Base-by-base conservation (phyloP, 2,888 invertebrate genomes). In the Parnassius smintheus region DNA sequence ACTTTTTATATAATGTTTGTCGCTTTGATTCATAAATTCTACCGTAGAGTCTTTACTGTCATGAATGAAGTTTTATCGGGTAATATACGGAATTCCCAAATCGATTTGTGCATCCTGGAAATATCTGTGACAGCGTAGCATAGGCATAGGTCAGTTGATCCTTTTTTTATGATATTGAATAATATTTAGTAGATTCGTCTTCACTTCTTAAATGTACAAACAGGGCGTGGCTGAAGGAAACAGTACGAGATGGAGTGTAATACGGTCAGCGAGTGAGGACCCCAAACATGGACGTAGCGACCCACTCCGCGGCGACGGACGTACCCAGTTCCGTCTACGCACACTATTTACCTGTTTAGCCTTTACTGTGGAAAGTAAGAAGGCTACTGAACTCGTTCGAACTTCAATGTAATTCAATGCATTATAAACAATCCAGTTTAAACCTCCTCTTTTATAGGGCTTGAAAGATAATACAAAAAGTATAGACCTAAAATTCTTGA, bases 221-320 rank as follows among this genome's bases (percentile, higher is more conserved):
- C 66, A 72, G 69, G 73, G 72, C 68, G 73, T 71, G 75, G 72
- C 70, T 56, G 64, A 65, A 78, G 75, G 74, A 76, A 79, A 73
- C 73, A 70, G 74, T 74, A 72, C 71, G 68, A 77, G 77, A 84
- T 83, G 74, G 75, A 72, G 82, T 86, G 82, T 82, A 86, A 85
- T 81, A 82, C 87, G 83, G 82, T 82, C 78, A 81, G 71, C 81
- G 72, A 78, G 81, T 79, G 77, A 71, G 68, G 68, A 65, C 65
- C 64, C 85, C 88, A 79, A 86, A 88, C 80, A 89, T 83, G 89
- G 90, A 62, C 76, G 75, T 64, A 71, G 66, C 82, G 86, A 83
- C 88, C 86, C 77, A 85, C 82, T 86, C 75, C 72, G 70, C 78
- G 13, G 8, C 56, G 81, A 79, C 84, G 83, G 85, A 87, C 82